These are phyloP conservation scores for Drosophila aff. DNA, from an alignment of 1,140 invertebrate species.

Conservation along the genomic window DNA sequence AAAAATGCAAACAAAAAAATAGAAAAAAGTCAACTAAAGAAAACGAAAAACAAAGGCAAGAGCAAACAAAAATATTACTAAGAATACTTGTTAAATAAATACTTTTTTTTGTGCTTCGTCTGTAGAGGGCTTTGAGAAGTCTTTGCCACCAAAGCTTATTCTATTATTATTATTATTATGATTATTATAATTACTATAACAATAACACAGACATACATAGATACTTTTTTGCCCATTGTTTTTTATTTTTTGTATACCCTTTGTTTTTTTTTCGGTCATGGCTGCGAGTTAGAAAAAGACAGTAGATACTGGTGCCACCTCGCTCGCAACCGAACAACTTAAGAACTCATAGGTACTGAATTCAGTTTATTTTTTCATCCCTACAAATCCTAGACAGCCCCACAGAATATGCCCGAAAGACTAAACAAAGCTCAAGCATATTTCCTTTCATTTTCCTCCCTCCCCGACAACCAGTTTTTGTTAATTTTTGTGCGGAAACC, in stretches of 20 bases:
- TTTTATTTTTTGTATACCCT: background rate
- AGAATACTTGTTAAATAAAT: constrained; percentile 39
- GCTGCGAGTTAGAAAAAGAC: constrained; percentile 56
- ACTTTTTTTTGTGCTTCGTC: constrained; percentile 3
- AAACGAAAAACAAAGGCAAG: constrained; percentile 14
- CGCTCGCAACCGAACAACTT: constrained; percentile 8
- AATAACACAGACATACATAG: background rate
- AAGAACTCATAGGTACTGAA: constrained; percentile 11
- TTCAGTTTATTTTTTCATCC: background rate
- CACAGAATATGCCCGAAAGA: background rate
- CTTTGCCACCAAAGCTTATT: constrained; percentile 24
- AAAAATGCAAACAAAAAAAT: constrained; percentile 49
- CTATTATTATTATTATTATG: background rate
- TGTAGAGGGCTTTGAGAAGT: constrained; percentile 34
- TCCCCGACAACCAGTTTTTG: background rate
- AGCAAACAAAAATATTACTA: constrained; percentile 31
- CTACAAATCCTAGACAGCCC: background rate
- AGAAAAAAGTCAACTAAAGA: constrained; percentile 30
- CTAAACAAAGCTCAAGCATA: background rate
- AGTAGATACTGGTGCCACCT: constrained; percentile 27
- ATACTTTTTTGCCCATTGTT: background rate
- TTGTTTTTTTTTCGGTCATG: background rate
- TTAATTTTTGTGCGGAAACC: background rate
- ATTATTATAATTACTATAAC: background rate
- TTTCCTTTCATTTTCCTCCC: background rate